Evolutionary conservation across 1,140 invertebrate genomes (phyloP), one percentile per base, ranked within the genome.

Genomic region (Brachionus rotundiformis): DNA sequence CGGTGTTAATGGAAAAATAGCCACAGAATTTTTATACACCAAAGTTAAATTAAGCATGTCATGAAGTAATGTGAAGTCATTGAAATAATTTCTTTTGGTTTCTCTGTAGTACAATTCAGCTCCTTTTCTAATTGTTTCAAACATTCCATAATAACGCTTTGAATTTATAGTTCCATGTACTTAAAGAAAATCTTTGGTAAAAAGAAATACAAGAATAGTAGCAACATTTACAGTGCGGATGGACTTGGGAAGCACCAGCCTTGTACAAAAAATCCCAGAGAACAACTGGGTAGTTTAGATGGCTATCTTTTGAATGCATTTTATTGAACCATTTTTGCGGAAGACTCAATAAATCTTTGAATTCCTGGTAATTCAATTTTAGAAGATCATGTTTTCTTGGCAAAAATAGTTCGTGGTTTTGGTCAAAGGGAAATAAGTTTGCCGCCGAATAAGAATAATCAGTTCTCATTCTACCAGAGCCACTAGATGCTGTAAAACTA

Each of bases 221-320:
- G n/a, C n/a, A n/a, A n/a, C n/a, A 73, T 16, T 73, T 73, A 73
- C 68, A 36, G 83, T 90, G 89, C 13, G 89, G 89, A 84, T 90
- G 89, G 31, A 90, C 83, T 84, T 89, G 89, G 84, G 88, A 89
- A 23, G 88, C 89, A 10, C 89, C 89, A 31, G 86, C 88, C 82
- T 89, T 87, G 23, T 87, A 89, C 29, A 89, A 80, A 13, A 86
- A 83, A 83, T 90, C 89, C 89, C 89, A 90, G 1, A 89, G 83
- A 10, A 89, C 29, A n/a, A 85, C 84, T 11, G 88, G 88, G 80
- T 85, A 88, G 29, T 84, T 85, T 80, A 83, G 85, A 1, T 25
- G 29, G 7, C 31, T 49, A 65, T 85, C 83, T 25, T 79, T 8
- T 7, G 39, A 23, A 82, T 85, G 31, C 25, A 85, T 84, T 79